Base-by-base conservation (phyloP, 2,113 vertebrate genomes). In the Anhinga anhinga region DNA sequence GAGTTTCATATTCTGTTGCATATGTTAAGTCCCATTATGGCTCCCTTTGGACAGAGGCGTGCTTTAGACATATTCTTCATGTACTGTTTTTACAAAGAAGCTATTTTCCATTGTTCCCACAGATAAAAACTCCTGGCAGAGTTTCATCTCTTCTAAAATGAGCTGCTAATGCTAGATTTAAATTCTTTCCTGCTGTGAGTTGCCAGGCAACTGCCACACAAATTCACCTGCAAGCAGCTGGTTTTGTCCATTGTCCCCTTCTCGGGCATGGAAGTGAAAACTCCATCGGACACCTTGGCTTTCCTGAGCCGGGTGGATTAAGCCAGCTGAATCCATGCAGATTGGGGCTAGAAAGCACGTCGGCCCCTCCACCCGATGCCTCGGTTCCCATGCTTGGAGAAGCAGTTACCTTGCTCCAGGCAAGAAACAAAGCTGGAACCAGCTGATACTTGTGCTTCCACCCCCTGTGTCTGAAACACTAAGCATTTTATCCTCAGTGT, bases 161-260 rank as follows among this genome's bases (percentile, higher is more conserved):
- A 76, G 19, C 45, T 76, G 80, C 89, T 59, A 40, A 49, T 18
- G 21, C 27, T 91, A 78, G 62, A 63, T 58, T 81, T 42, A 13
- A 77, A 66, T 44, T 80, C 88, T 82, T 82, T 34, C 71, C 40
- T 55, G 70, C 55, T 63, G 40, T 4, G 89, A 85, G 95, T 88
- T 97, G 95, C 96, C 71, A 96, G 92, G 97, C 91, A 97, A 96
- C 97, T 83, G 74, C 85, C 94, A 91, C 82, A 95, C 80, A 85
- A 69, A 65, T 53, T 83, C 95, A 96, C 83, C 97, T 97, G 95
- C 74, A 15, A 92, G 95, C 88, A 84, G 79, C 96, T 91, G 96
- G 27, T 32, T 72, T 76, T 86, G 82, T 7, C 65, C 92, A 11
- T 34, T 6, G 85, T 50, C 47, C 74, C 34, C 71, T 88, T 63